Percentiles rank a stretch among this genome's conserved stretches.
Evolutionary conservation across 2,113 vertebrate species (phyloP).

Genomic region (Corydoras sp.): DNA sequence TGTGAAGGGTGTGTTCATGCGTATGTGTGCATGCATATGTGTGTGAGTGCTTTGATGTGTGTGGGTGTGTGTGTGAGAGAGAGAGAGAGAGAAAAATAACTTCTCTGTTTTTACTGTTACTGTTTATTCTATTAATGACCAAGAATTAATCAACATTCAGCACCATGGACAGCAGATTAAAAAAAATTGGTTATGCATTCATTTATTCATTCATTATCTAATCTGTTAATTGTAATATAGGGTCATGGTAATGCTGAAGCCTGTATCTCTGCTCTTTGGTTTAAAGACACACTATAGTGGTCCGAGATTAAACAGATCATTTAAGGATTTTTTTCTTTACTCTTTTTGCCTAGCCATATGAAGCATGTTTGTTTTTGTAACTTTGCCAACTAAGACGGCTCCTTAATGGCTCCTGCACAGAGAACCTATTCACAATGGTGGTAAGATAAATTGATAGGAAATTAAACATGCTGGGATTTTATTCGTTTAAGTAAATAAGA

Average conservation of each 20-base stretch:
- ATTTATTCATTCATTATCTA: neutral
- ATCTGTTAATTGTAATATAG: too few relatives aligned
- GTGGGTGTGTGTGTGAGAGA: too few relatives aligned
- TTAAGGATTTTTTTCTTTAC: constrained; percentile 2
- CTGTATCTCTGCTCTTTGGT: too few relatives aligned
- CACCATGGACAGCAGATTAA: constrained; percentile 32
- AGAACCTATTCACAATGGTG: constrained; percentile 31
- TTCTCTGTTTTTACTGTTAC: neutral
- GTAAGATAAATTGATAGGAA: constrained; percentile 15
- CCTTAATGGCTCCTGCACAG: constrained; percentile 7
- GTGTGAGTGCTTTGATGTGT: too few relatives aligned
- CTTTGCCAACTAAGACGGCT: constrained; percentile 18
- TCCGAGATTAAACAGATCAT: constrained; percentile 27
- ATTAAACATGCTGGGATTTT: constrained; percentile 12
- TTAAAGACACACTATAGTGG: neutral
- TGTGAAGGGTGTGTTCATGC: constrained; percentile 36
- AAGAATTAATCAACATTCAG: constrained; percentile 13
- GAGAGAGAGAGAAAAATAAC: too few relatives aligned
- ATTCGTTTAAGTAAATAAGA: neutral
- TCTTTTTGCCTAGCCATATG: constrained; percentile 2
- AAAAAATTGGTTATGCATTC: constrained; percentile 6
- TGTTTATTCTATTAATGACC: neutral
- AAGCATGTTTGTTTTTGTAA: constrained; percentile 28
- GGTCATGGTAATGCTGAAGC: too few relatives aligned
- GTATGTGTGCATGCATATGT: neutral